Conservation (phyloP, 2,113 vertebrate species). For the Thalassoma bifasciatum region DNA sequence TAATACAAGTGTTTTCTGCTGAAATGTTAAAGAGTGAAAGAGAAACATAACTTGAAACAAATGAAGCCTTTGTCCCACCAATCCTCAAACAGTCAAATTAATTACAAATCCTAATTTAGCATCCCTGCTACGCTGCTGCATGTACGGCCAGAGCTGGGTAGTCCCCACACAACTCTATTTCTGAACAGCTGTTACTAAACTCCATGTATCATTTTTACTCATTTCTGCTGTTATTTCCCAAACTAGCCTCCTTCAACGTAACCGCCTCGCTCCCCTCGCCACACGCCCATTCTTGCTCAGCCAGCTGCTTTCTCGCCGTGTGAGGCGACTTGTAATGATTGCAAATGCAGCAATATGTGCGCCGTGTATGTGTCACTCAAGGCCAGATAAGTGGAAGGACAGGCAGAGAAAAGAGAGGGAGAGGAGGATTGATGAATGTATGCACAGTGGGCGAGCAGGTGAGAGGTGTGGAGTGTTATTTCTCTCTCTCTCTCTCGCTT, state of each 20-base stretch:
- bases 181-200: too few species aligned
- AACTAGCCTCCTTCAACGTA: too few species aligned
- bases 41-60: constrained; percentile 18
- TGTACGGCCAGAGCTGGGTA: too few species aligned
- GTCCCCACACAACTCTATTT: too few species aligned
- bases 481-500: constrained; percentile 37
- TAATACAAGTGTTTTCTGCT: constrained; percentile 12
- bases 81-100: constrained; percentile 23
- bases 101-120: constrained; percentile 32
- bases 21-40: constrained; percentile 21
- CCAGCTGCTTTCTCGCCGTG: not conserved
- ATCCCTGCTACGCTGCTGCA: too few species aligned
- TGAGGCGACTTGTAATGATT: constrained; percentile 29
- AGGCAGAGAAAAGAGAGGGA: constrained; percentile 9
- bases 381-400: constrained; percentile 47
- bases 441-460: constrained; percentile 62
- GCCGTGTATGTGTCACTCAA: constrained; percentile 11
- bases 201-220: too few species aligned
- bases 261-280: too few species aligned
- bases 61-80: constrained; percentile 22
- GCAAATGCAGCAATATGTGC: constrained; percentile 21
- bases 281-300: too few species aligned
- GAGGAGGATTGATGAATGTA: constrained; percentile 60
- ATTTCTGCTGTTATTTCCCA: too few species aligned
- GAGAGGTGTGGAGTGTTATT: constrained; percentile 62